Evolutionary conservation across 1,140 invertebrate genomes (phyloP).

Genomic region (Caenorhabditis elegans): WBcel235 BX284603.4:6030001-6030500

Average conservation of each 20-base stretch:
- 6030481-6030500: conserved; percentile 35
- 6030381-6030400: conserved; percentile 44
- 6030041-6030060: conserved; percentile 16
- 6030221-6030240: conserved; percentile 32
- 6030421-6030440: conserved; percentile 1
- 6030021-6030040: conserved; percentile 32
- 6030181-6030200: conserved; percentile 37
- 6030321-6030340: conserved; percentile 15
- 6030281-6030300: conserved; percentile 30
- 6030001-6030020: conserved; percentile 43
- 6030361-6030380: conserved; percentile 17
- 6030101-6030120: conserved; percentile 21
- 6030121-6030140: conserved; percentile 43
- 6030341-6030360: conserved; percentile 45
- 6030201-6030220: conserved; percentile 32
- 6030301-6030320: too few species aligned
- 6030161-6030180: conserved; percentile 38
- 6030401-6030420: conserved; percentile 41
- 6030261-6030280: conserved; percentile 26
- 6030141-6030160: conserved; percentile 41
- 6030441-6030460: conserved; percentile 41
- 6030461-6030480: conserved; percentile 45
- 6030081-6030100: conserved; percentile 46
- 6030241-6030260: conserved; percentile 25
- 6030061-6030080: conserved; percentile 48